Base-by-base conservation (phyloP, 2,113 vertebrate genomes). In the Greenwoodochromis staneri region DNA sequence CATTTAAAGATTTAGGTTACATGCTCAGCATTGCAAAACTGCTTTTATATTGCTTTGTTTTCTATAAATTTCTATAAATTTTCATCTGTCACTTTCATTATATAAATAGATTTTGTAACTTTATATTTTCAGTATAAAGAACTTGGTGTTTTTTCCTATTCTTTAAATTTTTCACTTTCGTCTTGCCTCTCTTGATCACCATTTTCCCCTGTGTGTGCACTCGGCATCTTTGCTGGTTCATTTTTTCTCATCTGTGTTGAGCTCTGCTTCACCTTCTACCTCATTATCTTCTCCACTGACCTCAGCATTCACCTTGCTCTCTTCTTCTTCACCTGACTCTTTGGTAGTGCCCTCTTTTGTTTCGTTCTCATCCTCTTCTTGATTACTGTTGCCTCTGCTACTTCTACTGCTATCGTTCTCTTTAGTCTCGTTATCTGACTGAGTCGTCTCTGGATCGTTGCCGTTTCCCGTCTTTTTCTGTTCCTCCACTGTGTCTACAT, bases 401-500 rank as follows among this genome's bases (percentile, higher is more conserved):
- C 83, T 89, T n/a, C 47, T 86, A 69, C 29, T 7, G 6, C 31
- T 51, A 80, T 83, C 40, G 0, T 19, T 87, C 51, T 87, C 92
- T 47, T 91, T 88, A 59, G 71, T 93, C 86, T 95, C 40, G 16
- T 91, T 89, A 81, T 88, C 84, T 82, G 86, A 49, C 61, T 63
- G 80, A 57, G 82, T 85, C 54, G 82, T 89, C 12, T 13, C 81
- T 7, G 76, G 83, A n/a, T 90, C 85, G 82, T 69, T 87, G n/a
- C 87, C 85, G 80, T 89, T 92, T 84, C 91, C 93, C 7, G 66
- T 86, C 91, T 87, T 91, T 34, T 94, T 87, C 6, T 92, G 83
- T 85, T 93, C 89, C 81, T 93, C 89, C 51, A 89, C 87, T 11
- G 38, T 59, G 85, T 92, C 88, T 85, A 89, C 95, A 92, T 94